Percentiles rank a stretch among this genome's conserved stretches.
Evolutionary conservation across 2,113 vertebrate species (phyloP).

Genomic region (Philantomba maxwellii): DNA sequence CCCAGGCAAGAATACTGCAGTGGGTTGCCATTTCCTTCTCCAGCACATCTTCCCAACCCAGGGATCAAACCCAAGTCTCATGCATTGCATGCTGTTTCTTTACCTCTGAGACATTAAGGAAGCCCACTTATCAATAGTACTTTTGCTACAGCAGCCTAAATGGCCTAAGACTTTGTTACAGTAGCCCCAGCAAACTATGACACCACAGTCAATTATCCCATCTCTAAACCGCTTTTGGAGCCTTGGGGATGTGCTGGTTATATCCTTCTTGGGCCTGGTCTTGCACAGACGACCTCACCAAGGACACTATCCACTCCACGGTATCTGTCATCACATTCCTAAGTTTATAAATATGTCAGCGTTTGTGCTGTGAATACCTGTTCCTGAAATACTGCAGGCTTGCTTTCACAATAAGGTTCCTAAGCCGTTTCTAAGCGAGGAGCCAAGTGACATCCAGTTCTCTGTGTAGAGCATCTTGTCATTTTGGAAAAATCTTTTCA

Average conservation of each 20-base stretch:
- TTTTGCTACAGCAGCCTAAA: neutral
- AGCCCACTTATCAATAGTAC: too few relatives aligned
- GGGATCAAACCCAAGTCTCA: too few relatives aligned
- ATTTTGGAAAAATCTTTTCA: conserved; percentile 54
- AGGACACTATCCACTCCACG: neutral
- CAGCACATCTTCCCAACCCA: too few relatives aligned
- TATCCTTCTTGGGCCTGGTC: neutral
- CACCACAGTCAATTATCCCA: fast-evolving
- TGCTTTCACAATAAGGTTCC: neutral
- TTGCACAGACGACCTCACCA: fast-evolving
- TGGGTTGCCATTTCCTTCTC: too few relatives aligned
- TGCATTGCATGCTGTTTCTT: too few relatives aligned
- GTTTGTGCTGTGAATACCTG: neutral
- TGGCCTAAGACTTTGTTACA: neutral
- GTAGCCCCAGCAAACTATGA: neutral
- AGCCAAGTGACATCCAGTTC: neutral
- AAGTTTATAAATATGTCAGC: neutral
- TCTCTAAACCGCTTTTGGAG: neutral
- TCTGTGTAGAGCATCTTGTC: conserved; percentile 64
- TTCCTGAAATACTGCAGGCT: neutral
- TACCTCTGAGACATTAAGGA: too few relatives aligned
- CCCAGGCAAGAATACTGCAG: too few relatives aligned
- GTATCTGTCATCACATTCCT: neutral
- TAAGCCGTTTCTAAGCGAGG: neutral
- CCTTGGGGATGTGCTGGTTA: neutral